A percentile compares a stretch with the other conserved stretches of the same genome.
These are phyloP conservation scores for Idaea aversata DNA, from an alignment of 2,888 invertebrate genomes.

Conservation along the genomic window DNA sequence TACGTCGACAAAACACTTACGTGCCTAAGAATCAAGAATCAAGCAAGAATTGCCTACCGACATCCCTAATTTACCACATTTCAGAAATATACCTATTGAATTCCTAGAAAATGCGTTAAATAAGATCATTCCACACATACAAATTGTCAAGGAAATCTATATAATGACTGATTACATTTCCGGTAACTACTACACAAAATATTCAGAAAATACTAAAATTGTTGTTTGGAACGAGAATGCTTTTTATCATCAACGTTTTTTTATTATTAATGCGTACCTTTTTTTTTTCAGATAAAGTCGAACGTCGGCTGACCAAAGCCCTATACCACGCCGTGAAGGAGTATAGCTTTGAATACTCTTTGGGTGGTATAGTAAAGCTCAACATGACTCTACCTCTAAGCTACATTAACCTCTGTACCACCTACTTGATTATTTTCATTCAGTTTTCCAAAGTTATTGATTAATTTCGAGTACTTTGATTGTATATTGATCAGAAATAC, in stretches of 20 bases:
- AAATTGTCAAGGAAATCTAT: too few species aligned
- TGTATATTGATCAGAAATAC: too few species aligned
- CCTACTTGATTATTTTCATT: constrained; percentile 65
- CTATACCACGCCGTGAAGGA: constrained; percentile 60
- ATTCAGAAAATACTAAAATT: too few species aligned
- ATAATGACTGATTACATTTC: neutral
- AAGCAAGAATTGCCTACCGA: too few species aligned
- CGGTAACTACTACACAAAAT: too few species aligned
- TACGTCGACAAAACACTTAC: neutral
- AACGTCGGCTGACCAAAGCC: constrained; percentile 60
- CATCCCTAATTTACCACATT: too few species aligned
- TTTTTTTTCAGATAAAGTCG: constrained; percentile 58
- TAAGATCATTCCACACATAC: too few species aligned
- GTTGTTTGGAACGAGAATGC: neutral
- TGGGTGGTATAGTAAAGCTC: constrained; percentile 59
- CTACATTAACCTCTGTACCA: constrained; percentile 62
- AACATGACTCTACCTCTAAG: constrained; percentile 67
- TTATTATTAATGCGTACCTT: too few species aligned
- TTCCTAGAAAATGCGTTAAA: too few species aligned
- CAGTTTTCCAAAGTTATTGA: constrained; percentile 70
- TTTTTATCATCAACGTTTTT: constrained; percentile 10
- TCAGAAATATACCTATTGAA: neutral
- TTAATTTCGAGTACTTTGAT: constrained; percentile 23
- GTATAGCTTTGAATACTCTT: constrained; percentile 57
- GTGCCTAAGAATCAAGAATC: too few species aligned